These are phyloP conservation scores for Takifugu bimaculatus DNA, from an alignment of 2,113 vertebrate genomes.

Conservation along the genomic window DNA sequence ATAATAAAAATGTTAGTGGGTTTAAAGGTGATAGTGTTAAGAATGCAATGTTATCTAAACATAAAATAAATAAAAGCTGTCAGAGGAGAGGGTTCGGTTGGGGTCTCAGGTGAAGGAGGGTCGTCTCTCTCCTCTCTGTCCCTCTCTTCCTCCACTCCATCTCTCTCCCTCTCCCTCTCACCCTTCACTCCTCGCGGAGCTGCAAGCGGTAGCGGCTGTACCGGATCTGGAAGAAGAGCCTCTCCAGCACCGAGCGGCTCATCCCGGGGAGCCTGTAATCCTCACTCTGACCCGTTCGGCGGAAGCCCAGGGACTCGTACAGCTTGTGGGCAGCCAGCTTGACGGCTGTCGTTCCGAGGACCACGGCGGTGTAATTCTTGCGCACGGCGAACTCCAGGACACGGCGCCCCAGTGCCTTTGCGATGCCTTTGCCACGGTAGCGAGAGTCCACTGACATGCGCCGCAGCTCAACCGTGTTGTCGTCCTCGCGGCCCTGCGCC, in stretches of 20 bases:
- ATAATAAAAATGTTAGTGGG: conserved; percentile 59
- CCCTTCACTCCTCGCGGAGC: conserved; percentile 91
- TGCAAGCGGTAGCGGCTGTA: conserved; percentile 97
- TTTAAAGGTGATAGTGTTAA: conserved; percentile 52
- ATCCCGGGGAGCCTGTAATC: conserved; percentile 90
- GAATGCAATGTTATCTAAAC: conserved; percentile 51
- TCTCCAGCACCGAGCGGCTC: conserved; percentile 89
- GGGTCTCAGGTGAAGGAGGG: conserved; percentile 50
- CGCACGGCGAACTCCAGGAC: conserved; percentile 94
- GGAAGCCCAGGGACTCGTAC: conserved; percentile 98
- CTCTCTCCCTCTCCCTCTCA: conserved; percentile 43
- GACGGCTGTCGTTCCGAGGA: conserved; percentile 94
- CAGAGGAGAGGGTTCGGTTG: conserved; percentile 56
- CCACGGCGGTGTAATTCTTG: conserved; percentile 92
- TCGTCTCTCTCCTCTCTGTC: conserved; percentile 47
- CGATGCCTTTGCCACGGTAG: conserved; percentile 95
- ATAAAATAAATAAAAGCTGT: conserved; percentile 69
- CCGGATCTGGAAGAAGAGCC: conserved; percentile 98
- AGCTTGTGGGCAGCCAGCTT: conserved; percentile 98
- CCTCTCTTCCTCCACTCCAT: conserved; percentile 34
- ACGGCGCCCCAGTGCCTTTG: conserved; percentile 91
- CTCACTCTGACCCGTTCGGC: conserved; percentile 85
- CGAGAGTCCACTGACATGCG: conserved; percentile 98
- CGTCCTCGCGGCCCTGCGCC: conserved; percentile 85
- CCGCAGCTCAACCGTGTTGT: conserved; percentile 91